Conservation (phyloP, 2,113 vertebrate species). For the Sinocyclocheilus rhinocerous region DNA sequence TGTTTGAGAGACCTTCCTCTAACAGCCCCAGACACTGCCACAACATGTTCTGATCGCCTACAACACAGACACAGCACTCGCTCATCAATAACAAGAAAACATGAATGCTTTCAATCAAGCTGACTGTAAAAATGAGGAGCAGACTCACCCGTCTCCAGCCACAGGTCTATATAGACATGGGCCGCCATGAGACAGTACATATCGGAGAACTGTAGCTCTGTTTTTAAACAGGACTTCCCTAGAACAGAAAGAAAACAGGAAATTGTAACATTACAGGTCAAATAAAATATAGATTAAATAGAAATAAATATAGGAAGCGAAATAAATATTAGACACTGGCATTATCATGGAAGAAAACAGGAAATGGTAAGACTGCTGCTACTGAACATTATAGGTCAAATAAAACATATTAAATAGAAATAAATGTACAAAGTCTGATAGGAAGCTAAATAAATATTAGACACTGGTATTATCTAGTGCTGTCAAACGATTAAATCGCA, state of each 20-base stretch:
- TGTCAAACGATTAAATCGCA: too few species aligned
- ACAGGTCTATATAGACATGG: conserved; percentile 92
- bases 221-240: conserved; percentile 93
- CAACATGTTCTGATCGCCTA: conserved; percentile 85
- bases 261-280: neutral
- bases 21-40: conserved; percentile 88
- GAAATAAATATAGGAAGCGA: neutral
- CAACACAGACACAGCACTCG: conserved; percentile 47
- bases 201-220: conserved; percentile 95
- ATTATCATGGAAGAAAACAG: too few species aligned
- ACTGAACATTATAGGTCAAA: neutral
- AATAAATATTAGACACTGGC: neutral
- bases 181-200: conserved; percentile 96
- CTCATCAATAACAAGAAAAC: neutral
- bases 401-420: neutral
- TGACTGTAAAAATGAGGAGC: neutral
- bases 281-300: neutral
- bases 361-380: too few species aligned
- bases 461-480: neutral
- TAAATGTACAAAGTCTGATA: neutral
- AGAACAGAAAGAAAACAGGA: neutral
- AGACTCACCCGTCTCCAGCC: conserved; percentile 85
- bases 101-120: neutral
- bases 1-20: conserved; percentile 87
- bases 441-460: neutral